These are phyloP conservation scores for Phrynocephalus versicolor DNA, from an alignment of 2,113 vertebrate species.

Conservation along the genomic window DNA sequence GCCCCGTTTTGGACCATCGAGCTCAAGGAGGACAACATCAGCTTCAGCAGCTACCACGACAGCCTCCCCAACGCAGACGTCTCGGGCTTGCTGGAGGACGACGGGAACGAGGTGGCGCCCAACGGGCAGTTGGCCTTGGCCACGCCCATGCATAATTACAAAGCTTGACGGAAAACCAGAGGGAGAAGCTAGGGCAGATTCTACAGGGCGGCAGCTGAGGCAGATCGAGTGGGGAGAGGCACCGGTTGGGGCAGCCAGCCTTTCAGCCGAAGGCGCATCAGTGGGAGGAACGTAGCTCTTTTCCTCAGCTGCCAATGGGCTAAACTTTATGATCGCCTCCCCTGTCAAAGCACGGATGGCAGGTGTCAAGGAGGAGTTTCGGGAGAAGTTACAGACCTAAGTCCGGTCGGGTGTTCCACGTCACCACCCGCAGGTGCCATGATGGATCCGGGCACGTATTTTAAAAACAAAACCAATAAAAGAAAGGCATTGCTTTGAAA, in stretches of 20 bases:
- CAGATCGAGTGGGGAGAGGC: slow-evolving; percentile 43
- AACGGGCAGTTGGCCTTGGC: slow-evolving; percentile 93
- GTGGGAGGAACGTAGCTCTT: slow-evolving; percentile 38
- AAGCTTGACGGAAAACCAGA: slow-evolving; percentile 75
- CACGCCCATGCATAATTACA: slow-evolving; percentile 87
- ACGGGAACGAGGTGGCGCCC: slow-evolving; percentile 87
- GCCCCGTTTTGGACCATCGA: slow-evolving; percentile 99
- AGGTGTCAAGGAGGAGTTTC: slow-evolving; percentile 22
- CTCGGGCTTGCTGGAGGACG: slow-evolving; percentile 91
- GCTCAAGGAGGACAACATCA: slow-evolving; percentile 98
- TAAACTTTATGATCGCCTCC: slow-evolving; percentile 52
- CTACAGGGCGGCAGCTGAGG: neutral
- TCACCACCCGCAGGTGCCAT: slow-evolving; percentile 48
- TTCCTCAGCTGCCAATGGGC: slow-evolving; percentile 20
- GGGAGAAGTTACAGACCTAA: slow-evolving; percentile 42
- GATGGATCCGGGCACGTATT: slow-evolving; percentile 49
- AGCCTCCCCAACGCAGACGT: slow-evolving; percentile 97
- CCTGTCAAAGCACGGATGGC: neutral
- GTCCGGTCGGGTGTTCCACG: slow-evolving; percentile 49
- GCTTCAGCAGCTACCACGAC: slow-evolving; percentile 98
- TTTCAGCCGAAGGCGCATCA: neutral
- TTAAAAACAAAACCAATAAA: neutral
- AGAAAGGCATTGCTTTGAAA: slow-evolving; percentile 37
- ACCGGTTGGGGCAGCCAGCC: slow-evolving; percentile 2
- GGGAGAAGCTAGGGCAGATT: neutral